Evolutionary conservation across 2,888 invertebrate species (phyloP).

Genomic region (Caenorhabditis sp.): DNA sequence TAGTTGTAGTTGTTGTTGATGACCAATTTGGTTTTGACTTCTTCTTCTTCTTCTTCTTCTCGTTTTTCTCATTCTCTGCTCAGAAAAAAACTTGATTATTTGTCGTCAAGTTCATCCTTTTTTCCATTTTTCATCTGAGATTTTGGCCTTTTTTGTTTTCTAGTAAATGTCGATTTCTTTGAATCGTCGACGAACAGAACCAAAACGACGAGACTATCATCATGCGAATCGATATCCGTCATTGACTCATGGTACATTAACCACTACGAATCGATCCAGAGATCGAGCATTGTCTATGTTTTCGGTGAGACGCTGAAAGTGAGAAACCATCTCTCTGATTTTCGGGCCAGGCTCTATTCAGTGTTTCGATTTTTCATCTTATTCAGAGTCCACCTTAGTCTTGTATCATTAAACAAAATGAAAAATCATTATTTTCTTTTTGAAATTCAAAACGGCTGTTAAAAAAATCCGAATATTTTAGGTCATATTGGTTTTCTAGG

Average conservation of each 20-base stretch:
- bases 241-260: neutral
- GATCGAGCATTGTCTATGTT: conserved; percentile 50
- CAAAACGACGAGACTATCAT: conserved; percentile 20
- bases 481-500: no score
- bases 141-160: neutral
- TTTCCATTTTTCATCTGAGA: neutral
- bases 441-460: no score
- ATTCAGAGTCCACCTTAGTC: no score
- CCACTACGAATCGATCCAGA: conserved; percentile 10
- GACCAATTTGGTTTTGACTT: neutral
- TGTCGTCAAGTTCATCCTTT: neutral
- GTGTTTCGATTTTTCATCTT: no score
- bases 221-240: no score
- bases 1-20: neutral
- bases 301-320: conserved; percentile 33
- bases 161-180: conserved; percentile 3
- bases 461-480: no score
- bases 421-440: no score
- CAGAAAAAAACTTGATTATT: neutral
- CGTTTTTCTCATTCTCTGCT: neutral
- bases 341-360: no score
- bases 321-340: no score
- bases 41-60: neutral
- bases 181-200: conserved; percentile 44
- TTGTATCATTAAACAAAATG: no score